phyloP scores from a whole-genome alignment of 2,113 vertebrate species.

The Brachyistius frenatus region DNA sequence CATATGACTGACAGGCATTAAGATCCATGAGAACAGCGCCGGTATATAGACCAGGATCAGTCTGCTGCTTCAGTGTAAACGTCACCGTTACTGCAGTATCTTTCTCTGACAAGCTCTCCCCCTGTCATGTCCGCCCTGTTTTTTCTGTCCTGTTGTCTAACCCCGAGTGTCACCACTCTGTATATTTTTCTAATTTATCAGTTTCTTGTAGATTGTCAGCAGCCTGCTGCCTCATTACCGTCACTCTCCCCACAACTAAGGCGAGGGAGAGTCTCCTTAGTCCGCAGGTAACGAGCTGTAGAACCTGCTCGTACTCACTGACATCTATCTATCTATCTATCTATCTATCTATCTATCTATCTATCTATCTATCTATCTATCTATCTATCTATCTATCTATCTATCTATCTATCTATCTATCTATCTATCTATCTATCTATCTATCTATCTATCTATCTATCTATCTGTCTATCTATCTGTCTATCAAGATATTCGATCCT shows the following conservation, averaged over 20 bases:
- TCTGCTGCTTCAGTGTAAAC: too few species aligned
- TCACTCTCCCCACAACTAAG: slow-evolving; percentile 95
- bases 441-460: slow-evolving; percentile 25
- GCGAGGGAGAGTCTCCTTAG: slow-evolving; percentile 88
- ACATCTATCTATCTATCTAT: slow-evolving; percentile 34
- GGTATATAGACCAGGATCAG: neutral
- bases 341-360: slow-evolving; percentile 33
- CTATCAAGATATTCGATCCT: neutral
- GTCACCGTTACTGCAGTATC: neutral
- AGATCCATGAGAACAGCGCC: neutral
- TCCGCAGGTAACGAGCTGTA: slow-evolving; percentile 90
- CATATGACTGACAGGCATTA: neutral
- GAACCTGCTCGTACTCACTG: slow-evolving; percentile 41
- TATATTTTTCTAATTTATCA: slow-evolving; percentile 99
- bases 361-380: slow-evolving; percentile 27
- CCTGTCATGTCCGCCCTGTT: slow-evolving; percentile 80
- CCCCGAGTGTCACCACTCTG: slow-evolving; percentile 91
- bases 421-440: slow-evolving; percentile 2
- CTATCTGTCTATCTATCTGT: neutral
- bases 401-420: slow-evolving; percentile 17
- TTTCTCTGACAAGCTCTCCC: slow-evolving; percentile 68
- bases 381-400: slow-evolving; percentile 31
- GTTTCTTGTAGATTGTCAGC: slow-evolving; percentile 99
- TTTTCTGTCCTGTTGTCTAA: slow-evolving; percentile 81
- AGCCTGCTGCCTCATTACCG: slow-evolving; percentile 98